These are phyloP conservation scores for Micromys minutus DNA, from an alignment of 2,113 vertebrate genomes.

Conservation along the genomic window DNA sequence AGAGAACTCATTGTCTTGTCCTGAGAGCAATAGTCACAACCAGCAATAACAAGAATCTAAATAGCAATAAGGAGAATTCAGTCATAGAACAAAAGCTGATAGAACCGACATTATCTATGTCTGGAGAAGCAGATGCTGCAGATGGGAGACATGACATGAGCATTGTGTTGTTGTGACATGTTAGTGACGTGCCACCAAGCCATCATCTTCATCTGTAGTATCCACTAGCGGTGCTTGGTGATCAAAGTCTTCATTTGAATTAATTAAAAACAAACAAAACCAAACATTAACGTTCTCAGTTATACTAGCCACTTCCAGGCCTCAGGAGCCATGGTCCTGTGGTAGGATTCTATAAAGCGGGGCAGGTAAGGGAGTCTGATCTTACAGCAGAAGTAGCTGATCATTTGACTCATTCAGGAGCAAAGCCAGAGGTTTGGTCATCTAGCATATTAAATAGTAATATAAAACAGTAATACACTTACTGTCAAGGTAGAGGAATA, in stretches of 20 bases:
- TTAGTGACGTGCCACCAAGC: background rate
- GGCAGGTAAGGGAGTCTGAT: background rate
- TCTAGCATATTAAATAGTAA: background rate
- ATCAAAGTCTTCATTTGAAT: background rate
- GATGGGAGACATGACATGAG: background rate
- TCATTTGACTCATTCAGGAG: background rate
- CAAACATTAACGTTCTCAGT: background rate
- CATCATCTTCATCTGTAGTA: background rate
- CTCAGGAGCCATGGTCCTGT: no score
- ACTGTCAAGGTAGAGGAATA: background rate
- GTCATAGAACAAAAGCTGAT: background rate
- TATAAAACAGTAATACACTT: background rate
- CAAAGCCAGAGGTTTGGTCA: background rate
- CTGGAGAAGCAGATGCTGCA: background rate
- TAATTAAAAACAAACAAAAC: background rate
- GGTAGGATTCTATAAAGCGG: fast-evolving
- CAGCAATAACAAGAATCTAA: no score
- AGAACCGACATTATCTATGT: background rate
- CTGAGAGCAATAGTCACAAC: background rate
- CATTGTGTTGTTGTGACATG: background rate
- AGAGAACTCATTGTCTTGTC: background rate
- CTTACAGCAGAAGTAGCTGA: background rate
- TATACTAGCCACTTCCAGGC: background rate
- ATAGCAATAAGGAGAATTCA: no score
- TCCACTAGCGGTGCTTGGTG: background rate